A percentile compares a stretch with the other conserved stretches of the same genome.
Conservation (phyloP, 2,113 vertebrate species). For the Oreotragus oreotragus region DNA sequence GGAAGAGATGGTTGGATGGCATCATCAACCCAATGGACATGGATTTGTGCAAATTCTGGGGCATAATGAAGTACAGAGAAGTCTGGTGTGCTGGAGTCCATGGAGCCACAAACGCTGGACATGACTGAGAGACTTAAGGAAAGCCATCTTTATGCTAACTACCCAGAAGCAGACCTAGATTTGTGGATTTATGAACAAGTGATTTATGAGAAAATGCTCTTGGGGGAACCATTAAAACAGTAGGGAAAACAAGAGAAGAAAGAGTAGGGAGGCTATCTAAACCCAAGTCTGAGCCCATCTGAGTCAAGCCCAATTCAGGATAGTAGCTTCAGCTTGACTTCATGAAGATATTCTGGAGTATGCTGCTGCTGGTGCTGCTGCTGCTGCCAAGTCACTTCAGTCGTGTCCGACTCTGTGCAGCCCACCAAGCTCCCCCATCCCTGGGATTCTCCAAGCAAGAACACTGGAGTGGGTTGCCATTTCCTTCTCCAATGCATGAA, state of each 20-base stretch:
- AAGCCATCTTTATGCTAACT: neutral
- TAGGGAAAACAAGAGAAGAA: neutral
- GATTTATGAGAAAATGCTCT: neutral
- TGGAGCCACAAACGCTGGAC: neutral
- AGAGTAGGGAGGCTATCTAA: neutral
- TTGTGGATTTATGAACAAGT: neutral
- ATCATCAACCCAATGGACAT: neutral
- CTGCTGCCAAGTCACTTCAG: too few relatives aligned
- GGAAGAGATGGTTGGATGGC: neutral
- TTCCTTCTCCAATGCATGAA: too few relatives aligned
- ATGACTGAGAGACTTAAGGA: neutral
- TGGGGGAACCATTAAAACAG: neutral
- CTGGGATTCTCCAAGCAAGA: too few relatives aligned
- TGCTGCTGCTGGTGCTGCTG: too few relatives aligned
- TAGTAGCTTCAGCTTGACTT: neutral
- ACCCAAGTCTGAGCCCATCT: neutral
- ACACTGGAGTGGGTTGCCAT: too few relatives aligned
- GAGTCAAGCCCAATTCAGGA: neutral
- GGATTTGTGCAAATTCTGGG: neutral
- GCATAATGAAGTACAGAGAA: neutral
- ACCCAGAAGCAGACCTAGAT: neutral
- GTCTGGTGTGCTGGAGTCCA: neutral
- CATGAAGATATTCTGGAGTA: neutral
- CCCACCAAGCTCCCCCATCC: too few relatives aligned
- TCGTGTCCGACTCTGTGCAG: too few relatives aligned